Percentiles rank a stretch among this genome's conserved stretches.
Conservation (phyloP, 1,140 invertebrate genomes). For the Frieseomelitta varia region DNA sequence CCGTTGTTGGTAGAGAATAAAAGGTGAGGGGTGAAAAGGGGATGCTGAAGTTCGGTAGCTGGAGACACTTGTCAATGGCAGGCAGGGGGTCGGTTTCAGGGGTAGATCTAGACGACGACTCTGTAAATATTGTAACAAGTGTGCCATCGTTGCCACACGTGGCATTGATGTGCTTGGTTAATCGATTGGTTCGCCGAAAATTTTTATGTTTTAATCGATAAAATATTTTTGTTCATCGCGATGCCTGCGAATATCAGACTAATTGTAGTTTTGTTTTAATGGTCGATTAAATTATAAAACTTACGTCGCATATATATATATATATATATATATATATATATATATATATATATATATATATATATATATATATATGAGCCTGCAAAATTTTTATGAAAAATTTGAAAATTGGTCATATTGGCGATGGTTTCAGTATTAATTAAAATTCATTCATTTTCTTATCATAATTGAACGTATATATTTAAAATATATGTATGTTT, state of each 20-base stretch:
- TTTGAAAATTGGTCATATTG: too few species aligned
- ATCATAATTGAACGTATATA: too few species aligned
- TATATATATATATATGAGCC: too few species aligned
- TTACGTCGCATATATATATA: too few species aligned
- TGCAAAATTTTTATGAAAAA: too few species aligned
- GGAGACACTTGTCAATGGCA: slow-evolving; percentile 76
- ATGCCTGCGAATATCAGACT: not conserved
- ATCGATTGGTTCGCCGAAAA: slow-evolving; percentile 32
- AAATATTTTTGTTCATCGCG: not conserved
- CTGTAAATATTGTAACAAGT: slow-evolving; percentile 82
- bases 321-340: too few species aligned
- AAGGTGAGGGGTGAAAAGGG: slow-evolving; percentile 10
- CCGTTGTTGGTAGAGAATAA: slow-evolving; percentile 3
- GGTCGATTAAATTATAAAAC: too few species aligned
- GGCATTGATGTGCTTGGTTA: slow-evolving; percentile 37
- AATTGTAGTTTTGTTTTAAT: not conserved
- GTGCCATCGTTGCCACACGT: slow-evolving; percentile 63
- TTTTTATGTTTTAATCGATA: slow-evolving; percentile 23
- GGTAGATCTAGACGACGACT: slow-evolving; percentile 74
- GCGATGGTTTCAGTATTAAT: too few species aligned
- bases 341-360: too few species aligned
- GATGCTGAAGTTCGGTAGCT: slow-evolving; percentile 58
- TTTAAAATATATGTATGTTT: too few species aligned
- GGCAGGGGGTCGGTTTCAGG: slow-evolving; percentile 69
- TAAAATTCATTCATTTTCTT: too few species aligned